Conservation (phyloP, 2,888 invertebrate genomes). For the Drosophila anceps region DNA sequence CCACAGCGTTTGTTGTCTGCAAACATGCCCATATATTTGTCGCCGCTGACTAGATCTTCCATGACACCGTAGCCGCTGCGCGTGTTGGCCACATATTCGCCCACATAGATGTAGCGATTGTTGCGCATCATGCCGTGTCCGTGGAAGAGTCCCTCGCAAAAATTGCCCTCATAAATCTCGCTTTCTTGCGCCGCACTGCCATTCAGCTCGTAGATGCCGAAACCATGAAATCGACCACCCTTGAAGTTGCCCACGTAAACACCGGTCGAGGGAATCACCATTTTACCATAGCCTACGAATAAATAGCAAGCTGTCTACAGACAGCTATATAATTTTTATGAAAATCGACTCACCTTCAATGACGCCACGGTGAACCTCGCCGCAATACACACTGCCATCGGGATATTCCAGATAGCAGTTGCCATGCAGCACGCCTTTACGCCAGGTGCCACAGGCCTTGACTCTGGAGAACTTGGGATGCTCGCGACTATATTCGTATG, state of each 20-base stretch:
- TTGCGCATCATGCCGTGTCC: constrained; percentile 94
- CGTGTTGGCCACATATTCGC: constrained; percentile 92
- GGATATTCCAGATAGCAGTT: constrained; percentile 93
- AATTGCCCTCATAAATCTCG: constrained; percentile 94
- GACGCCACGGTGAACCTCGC: constrained; percentile 89
- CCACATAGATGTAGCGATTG: constrained; percentile 94
- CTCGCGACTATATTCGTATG: constrained; percentile 90
- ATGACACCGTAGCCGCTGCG: constrained; percentile 95
- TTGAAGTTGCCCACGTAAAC: constrained; percentile 90
- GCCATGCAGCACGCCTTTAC: constrained; percentile 93
- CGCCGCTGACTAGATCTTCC: constrained; percentile 93
- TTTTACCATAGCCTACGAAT: constrained; percentile 83
- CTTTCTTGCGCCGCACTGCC: constrained; percentile 90
- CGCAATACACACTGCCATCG: constrained; percentile 92
- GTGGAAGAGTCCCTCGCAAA: constrained; percentile 92
- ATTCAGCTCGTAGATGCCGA: constrained; percentile 89
- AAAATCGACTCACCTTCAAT: constrained; percentile 76
- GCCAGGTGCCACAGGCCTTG: constrained; percentile 92
- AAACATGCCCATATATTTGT: constrained; percentile 96
- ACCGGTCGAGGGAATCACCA: constrained; percentile 86
- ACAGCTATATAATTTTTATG: too few species aligned
- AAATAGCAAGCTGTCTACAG: neutral
- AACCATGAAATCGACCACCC: constrained; percentile 93
- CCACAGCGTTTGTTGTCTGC: constrained; percentile 93
- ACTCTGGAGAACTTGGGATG: constrained; percentile 91